Base-by-base conservation (phyloP, 2,888 invertebrate species). In the Scaptomyza flava region DNA sequence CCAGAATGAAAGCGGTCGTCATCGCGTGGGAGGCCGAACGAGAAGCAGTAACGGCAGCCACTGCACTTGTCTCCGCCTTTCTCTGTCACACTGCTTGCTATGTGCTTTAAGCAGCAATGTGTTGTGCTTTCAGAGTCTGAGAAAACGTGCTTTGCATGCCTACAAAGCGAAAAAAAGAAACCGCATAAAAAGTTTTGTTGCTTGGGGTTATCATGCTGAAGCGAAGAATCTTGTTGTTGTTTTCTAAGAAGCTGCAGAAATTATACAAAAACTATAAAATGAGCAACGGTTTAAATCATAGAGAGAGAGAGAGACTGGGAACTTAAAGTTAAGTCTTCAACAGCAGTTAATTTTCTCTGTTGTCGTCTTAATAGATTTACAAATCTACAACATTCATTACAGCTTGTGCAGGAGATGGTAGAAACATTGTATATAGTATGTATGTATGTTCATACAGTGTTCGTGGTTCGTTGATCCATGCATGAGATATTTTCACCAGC, bases 81-180 rank as follows among this genome's bases (percentile, higher is more conserved):
- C 67, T 66, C 72, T 72, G 43, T 71, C 71, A 20, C 71, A 59
- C 52, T 43, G 34, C 17, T 58, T n/a, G 41, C 38, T 36, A 47
- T 23, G 58, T 31, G 66, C 81, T 47, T 51, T 27, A 62, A 65
- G 59, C 73, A 17, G 63, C 70, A 66, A 56, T 63, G 68, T 58
- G 64, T 46, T 53, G 63, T 41, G 36, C 59, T 47, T 43, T 9
- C 47, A 38, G 34, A 52, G 68, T 62, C 65, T 79, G 77, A 73
- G 67, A 74, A 85, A 87, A 87, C 87, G 87, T 85, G 85, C 85
- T 85, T 83, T 81, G 86, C 85, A 85, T 87, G 56, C 58, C 58
- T 54, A 47, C 43, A 43, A 62, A 61, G 60, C 53, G 20, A 27
- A 27, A 31, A 68, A 62, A 67, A 64, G 50, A 34, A 51, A 51